Evolutionary conservation across 2,113 vertebrate species (phyloP), one percentile per base, ranked within the genome.

Genomic region (Alethe castanea): DNA sequence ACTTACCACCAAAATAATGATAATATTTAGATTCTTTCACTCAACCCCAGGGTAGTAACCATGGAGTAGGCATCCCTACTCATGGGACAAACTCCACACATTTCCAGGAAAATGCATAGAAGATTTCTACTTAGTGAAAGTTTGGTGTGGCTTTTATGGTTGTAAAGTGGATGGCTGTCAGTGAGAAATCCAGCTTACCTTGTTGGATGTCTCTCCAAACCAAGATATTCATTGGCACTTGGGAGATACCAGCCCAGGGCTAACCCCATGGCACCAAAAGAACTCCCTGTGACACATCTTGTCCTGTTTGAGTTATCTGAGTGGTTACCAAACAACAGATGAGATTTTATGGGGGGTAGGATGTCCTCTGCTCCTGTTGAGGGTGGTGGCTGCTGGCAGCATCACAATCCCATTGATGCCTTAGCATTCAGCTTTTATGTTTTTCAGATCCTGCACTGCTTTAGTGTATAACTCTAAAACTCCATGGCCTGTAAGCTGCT

Each of bases 101-200:
- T 59, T 52, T 67, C 31, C 45, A 52, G 36, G 45, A 33, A 67
- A 60, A 33, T 0, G 0, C 11, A 7, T 10, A n/a, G 64, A 69
- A 16, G 10, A 38, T n/a, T 70, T 61, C 38, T 29, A 5, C 64
- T 45, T 61, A 38, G n/a, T 45, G n/a, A 13, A 53, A 61, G 38
- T n/a, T 61, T n/a, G 38, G 6, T 38, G 38, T 45, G 23, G 15
- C 38, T 61, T 53, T 15, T 16, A 8, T 24, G 40, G 14, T 12
- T 61, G 33, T 19, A 10, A 8, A 33, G 62, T 12, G 12, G 45
- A 14, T 19, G 45, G 9, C 25, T 77, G 72, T 52, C 36, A 48
- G 42, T 11, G 52, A 61, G 47, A 53, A 69, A 53, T 16, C 8
- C 73, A 28, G 33, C 19, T 38, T 18, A 4, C 14, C 33, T n/a